Percentiles rank a stretch among this genome's conserved stretches.
phyloP scores from a whole-genome alignment of 1,140 invertebrate genomes.

The Drosophila melanica region DNA sequence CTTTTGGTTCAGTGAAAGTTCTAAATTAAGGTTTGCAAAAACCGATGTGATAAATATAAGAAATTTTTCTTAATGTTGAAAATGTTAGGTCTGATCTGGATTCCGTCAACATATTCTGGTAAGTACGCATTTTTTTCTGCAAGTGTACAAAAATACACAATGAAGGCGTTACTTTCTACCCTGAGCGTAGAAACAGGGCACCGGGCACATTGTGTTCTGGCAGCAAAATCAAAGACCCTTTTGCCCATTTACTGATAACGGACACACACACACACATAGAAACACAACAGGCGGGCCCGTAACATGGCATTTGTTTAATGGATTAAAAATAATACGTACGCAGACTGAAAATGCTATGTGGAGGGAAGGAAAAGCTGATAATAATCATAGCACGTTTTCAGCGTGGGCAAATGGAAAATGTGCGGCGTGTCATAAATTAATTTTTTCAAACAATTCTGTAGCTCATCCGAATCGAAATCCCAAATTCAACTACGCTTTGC shows the following conservation, averaged over 20 bases:
- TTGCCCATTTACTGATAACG: slow-evolving; percentile 71
- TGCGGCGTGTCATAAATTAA: slow-evolving; percentile 77
- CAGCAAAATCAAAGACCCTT: slow-evolving; percentile 70
- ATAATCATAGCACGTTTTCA: slow-evolving; percentile 70
- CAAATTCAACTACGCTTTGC: slow-evolving; percentile 41
- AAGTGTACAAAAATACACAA: slow-evolving; percentile 10
- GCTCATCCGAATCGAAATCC: slow-evolving; percentile 37
- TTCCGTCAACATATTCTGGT: no score
- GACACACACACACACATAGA: slow-evolving; percentile 28
- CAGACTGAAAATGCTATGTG: slow-evolving; percentile 10
- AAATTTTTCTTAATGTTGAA: no score
- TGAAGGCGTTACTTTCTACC: slow-evolving; percentile 71
- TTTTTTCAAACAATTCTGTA: slow-evolving; percentile 66
- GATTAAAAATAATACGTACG: slow-evolving; percentile 78
- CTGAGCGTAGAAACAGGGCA: slow-evolving; percentile 21
- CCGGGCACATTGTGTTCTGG: slow-evolving; percentile 49
- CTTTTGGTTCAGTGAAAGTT: no score
- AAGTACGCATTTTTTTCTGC: background rate
- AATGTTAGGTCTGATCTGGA: no score
- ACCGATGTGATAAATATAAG: no score
- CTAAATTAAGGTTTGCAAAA: no score
- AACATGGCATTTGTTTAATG: slow-evolving; percentile 80
- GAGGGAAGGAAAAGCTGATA: slow-evolving; percentile 47
- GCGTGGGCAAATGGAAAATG: slow-evolving; percentile 68
- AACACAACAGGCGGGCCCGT: slow-evolving; percentile 33